These are phyloP conservation scores for Notarius quadriscutis DNA, from an alignment of 2,113 vertebrate species.

Conservation along the genomic window DNA sequence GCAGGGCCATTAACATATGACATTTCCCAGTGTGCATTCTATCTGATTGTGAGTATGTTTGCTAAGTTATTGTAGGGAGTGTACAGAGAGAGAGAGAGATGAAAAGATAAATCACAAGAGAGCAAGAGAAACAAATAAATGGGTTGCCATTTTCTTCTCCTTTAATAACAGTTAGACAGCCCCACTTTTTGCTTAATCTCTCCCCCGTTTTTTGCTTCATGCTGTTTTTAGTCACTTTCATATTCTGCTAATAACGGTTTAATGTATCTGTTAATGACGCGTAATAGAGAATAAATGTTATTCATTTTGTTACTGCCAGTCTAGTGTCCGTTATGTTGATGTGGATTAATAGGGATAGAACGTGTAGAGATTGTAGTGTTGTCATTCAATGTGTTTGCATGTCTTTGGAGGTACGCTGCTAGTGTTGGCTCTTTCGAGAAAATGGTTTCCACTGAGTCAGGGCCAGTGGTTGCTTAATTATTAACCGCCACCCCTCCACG, in stretches of 20 bases:
- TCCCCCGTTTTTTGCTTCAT: background rate
- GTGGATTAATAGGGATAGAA: slow-evolving; percentile 10
- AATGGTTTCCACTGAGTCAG: slow-evolving; percentile 54
- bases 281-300: slow-evolving; percentile 21
- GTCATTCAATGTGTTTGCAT: slow-evolving; percentile 14
- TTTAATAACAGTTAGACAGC: slow-evolving; percentile 28
- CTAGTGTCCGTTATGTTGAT: slow-evolving; percentile 2
- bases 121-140: slow-evolving; percentile 22
- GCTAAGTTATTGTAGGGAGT: slow-evolving; percentile 56
- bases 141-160: slow-evolving; percentile 28
- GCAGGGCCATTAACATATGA: slow-evolving; percentile 66
- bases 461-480: slow-evolving; percentile 62
- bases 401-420: slow-evolving; percentile 11
- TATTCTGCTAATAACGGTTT: slow-evolving; percentile 12
- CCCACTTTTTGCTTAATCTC: background rate
- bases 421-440: slow-evolving; percentile 28
- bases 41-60: slow-evolving; percentile 60
- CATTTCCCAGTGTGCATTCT: slow-evolving; percentile 60
- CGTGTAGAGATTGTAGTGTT: background rate
- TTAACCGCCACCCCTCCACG: slow-evolving; percentile 60
- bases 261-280: slow-evolving; percentile 21
- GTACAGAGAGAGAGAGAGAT: slow-evolving; percentile 35
- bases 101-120: slow-evolving; percentile 45
- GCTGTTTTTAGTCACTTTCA: slow-evolving; percentile 27
- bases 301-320: slow-evolving; percentile 7